Evolutionary conservation across 2,113 vertebrate species (phyloP).

Genomic region (Nothoprocta pentlandii): DNA sequence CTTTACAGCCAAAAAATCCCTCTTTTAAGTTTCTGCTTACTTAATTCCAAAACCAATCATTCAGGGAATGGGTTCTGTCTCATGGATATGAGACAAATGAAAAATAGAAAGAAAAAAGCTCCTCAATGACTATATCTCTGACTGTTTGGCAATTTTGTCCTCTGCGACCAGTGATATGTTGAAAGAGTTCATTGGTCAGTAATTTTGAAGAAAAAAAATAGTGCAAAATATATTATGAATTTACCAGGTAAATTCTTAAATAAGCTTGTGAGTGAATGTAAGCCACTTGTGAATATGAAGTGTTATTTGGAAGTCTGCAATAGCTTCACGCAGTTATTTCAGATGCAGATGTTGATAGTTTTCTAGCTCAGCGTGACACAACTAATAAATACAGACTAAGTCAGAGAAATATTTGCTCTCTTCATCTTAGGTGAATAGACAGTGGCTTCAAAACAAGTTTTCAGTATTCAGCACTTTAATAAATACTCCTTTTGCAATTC

Average conservation of each 20-base stretch:
- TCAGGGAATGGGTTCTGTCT: background rate
- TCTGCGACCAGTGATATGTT: background rate
- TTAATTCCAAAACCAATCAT: background rate
- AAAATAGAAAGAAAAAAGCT: background rate
- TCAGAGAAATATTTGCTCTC: background rate
- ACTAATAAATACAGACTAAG: background rate
- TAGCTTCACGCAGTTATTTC: background rate
- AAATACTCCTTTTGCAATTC: background rate
- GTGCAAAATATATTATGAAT: background rate
- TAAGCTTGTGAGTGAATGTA: background rate
- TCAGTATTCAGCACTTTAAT: background rate
- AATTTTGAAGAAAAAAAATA: background rate
- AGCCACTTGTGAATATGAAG: background rate
- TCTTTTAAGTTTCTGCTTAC: background rate
- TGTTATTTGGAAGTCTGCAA: background rate
- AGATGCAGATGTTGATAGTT: background rate
- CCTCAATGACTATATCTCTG: background rate
- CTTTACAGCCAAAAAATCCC: background rate
- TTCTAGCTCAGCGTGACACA: background rate
- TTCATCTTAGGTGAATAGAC: background rate
- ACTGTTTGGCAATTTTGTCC: background rate
- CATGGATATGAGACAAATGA: background rate
- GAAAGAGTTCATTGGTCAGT: background rate
- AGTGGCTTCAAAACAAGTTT: background rate
- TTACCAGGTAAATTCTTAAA: slow-evolving; percentile 16